Evolutionary conservation across 2,888 invertebrate genomes (phyloP).

Genomic region (Lasioglossum malachurum): DNA sequence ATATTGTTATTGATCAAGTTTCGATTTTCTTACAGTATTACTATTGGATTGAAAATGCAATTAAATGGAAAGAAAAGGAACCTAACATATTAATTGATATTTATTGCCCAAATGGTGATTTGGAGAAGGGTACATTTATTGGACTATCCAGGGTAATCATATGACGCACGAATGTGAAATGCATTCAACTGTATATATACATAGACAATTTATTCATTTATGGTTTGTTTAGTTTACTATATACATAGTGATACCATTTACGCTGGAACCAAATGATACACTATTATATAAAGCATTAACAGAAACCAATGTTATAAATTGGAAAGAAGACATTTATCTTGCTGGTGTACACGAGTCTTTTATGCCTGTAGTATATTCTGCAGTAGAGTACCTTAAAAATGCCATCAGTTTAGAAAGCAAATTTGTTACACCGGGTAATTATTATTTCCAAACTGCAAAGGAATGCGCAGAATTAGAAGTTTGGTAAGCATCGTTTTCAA

Average conservation of each 20-base stretch:
- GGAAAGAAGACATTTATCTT: conserved; percentile 70
- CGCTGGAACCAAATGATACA: conserved; percentile 72
- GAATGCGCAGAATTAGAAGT: background rate
- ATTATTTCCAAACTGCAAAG: conserved; percentile 58
- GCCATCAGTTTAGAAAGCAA: conserved; percentile 6
- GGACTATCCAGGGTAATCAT: conserved; percentile 68
- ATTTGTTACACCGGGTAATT: conserved; percentile 3
- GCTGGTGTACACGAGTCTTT: conserved; percentile 71
- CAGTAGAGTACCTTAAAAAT: conserved; percentile 55
- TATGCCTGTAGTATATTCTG: conserved; percentile 59
- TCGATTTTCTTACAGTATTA: conserved; percentile 74
- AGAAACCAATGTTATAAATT: conserved; percentile 76
- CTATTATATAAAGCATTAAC: conserved; percentile 70
- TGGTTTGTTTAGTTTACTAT: conserved; percentile 50
- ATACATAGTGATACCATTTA: conserved; percentile 71
- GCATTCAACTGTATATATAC: background rate
- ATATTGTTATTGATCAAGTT: background rate
- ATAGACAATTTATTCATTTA: conserved; percentile 54
- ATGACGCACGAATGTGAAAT: conserved; percentile 42
- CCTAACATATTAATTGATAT: conserved; percentile 81
- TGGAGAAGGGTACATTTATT: conserved; percentile 82
- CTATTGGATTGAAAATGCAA: conserved; percentile 83
- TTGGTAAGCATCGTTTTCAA: background rate
- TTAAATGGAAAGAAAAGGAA: conserved; percentile 78
- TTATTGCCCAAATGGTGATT: conserved; percentile 84